phyloP scores from a whole-genome alignment of 2,113 vertebrate genomes.

The Aegithalos caudatus region DNA sequence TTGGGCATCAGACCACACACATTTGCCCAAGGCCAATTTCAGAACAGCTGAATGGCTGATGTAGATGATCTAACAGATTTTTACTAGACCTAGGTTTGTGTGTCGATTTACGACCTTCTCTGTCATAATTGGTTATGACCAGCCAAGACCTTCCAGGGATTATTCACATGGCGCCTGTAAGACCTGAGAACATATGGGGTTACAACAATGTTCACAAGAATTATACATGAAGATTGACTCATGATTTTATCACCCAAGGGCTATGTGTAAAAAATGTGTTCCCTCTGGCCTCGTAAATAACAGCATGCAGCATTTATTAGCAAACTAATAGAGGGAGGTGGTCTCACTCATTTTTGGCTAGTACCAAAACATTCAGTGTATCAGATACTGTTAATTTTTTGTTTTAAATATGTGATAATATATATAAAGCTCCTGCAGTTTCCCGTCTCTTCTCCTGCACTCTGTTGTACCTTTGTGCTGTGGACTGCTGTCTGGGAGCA shows the following conservation, averaged over 20 bases:
- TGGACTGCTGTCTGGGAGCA: not conserved
- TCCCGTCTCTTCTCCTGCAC: not conserved
- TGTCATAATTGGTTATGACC: not conserved
- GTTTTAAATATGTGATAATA: not conserved
- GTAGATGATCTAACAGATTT: not conserved
- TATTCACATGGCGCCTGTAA: not conserved
- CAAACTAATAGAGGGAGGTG: not conserved
- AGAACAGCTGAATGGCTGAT: not conserved
- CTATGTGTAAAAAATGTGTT: not conserved
- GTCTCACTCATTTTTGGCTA: not conserved
- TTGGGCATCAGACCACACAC: not conserved
- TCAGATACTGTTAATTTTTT: not conserved
- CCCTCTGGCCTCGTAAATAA: not conserved
- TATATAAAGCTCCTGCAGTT: not conserved
- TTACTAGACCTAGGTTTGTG: not conserved
- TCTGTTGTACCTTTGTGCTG: not conserved
- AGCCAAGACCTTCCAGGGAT: not conserved
- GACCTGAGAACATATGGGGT: not conserved
- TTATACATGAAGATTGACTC: not conserved
- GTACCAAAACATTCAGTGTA: not conserved
- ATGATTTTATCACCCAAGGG: not conserved
- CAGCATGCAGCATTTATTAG: not conserved
- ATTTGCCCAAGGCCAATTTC: not conserved
- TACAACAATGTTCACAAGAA: not conserved
- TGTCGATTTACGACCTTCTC: not conserved